These are phyloP conservation scores for Lithophane leautieri DNA, from an alignment of 2,888 invertebrate genomes.

Conservation along the genomic window DNA sequence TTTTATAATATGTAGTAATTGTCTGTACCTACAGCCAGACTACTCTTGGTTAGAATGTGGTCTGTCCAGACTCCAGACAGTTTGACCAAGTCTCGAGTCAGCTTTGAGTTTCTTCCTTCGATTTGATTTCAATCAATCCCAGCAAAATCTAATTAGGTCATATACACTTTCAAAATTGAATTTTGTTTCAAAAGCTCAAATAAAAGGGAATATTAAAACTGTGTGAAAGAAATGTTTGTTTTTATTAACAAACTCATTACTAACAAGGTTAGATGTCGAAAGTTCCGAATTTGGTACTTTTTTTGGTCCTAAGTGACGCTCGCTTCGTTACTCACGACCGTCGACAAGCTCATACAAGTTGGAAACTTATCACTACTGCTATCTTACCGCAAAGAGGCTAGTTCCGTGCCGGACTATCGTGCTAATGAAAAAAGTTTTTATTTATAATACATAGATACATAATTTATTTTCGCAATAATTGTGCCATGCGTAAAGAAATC, in stretches of 20 bases:
- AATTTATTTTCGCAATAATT: too few relatives aligned
- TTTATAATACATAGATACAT: background rate
- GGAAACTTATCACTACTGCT: constrained; percentile 28
- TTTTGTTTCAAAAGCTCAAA: constrained; percentile 4
- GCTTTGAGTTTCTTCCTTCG: background rate
- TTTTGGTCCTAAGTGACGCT: constrained; percentile 12
- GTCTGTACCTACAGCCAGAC: background rate
- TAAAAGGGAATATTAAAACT: background rate
- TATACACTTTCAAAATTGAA: background rate
- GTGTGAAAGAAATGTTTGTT: constrained; percentile 13
- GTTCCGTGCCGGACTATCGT: background rate
- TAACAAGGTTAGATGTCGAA: constrained; percentile 6
- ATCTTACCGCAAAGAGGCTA: constrained; percentile 14
- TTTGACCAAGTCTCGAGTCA: background rate
- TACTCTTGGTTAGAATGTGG: background rate
- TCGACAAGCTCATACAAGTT: constrained; percentile 33
- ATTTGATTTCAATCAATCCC: constrained; percentile 1
- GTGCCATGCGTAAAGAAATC: too few relatives aligned
- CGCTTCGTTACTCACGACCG: constrained; percentile 9
- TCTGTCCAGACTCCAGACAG: background rate
- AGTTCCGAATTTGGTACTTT: constrained; percentile 8
- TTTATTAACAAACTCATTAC: constrained; percentile 16
- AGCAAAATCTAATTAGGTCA: constrained; percentile 3
- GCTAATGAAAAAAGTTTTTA: constrained; percentile 21
- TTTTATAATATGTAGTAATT: background rate